A percentile compares a stretch with the other conserved stretches of the same genome.
phyloP scores from a whole-genome alignment of 2,888 invertebrate genomes.

The Eilema sororculum region DNA sequence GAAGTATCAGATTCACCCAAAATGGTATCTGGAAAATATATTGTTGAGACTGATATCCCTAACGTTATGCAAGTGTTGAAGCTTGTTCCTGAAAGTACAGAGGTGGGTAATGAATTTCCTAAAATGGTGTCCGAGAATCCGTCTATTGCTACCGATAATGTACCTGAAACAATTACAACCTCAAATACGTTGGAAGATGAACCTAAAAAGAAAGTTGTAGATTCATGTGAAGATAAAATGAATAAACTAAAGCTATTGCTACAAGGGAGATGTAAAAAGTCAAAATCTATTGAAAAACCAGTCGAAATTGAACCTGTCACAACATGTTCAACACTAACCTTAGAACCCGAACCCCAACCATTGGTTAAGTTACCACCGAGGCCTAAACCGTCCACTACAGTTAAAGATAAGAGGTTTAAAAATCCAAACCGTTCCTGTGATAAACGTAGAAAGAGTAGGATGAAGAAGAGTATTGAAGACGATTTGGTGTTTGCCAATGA shows the following conservation, averaged over 20 bases:
- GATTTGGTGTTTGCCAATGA: constrained; percentile 68
- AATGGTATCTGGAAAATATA: not conserved
- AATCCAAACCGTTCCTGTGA: constrained; percentile 57
- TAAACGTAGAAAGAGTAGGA: constrained; percentile 58
- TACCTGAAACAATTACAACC: constrained; percentile 34
- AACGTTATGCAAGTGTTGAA: not conserved
- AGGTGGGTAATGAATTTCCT: not conserved
- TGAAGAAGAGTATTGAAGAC: constrained; percentile 63
- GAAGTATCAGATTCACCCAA: not conserved
- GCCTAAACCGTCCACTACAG: constrained; percentile 42
- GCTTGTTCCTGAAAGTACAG: not conserved
- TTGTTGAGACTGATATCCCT: not conserved
- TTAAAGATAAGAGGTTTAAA: constrained; percentile 64
- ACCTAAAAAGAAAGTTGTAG: constrained; percentile 58
- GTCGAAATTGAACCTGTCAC: not conserved
- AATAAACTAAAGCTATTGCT: constrained; percentile 70
- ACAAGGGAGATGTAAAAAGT: constrained; percentile 57
- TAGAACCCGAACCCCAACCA: constrained; percentile 34
- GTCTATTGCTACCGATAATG: constrained; percentile 46
- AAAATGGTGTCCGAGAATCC: not conserved
- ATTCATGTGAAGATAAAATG: constrained; percentile 77
- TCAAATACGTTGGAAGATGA: constrained; percentile 29
- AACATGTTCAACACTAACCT: not conserved
- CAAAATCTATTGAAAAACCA: constrained; percentile 13
- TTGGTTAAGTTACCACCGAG: constrained; percentile 40